phyloP scores from a whole-genome alignment of 1,140 invertebrate species.

The Anoplolepis gracilipes region DNA sequence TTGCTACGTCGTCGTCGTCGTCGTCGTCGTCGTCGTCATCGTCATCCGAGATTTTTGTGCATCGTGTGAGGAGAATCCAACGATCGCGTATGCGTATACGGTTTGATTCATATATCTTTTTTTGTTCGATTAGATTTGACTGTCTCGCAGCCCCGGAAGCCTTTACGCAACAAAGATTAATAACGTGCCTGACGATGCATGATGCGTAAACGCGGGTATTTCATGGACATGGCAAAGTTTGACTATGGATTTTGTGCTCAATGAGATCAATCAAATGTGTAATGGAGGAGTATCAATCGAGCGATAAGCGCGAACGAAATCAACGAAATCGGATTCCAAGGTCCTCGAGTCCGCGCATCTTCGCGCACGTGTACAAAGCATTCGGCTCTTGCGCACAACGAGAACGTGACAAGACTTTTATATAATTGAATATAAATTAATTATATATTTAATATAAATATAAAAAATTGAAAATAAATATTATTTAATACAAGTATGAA shows the following conservation, averaged over 20 bases:
- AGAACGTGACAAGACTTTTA: too few relatives aligned
- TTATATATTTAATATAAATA: too few relatives aligned
- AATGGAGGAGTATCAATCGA: constrained; percentile 13
- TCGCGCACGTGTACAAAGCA: background rate
- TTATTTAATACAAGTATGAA: too few relatives aligned
- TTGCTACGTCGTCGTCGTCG: too few relatives aligned
- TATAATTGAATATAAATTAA: too few relatives aligned
- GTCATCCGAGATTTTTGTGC: background rate
- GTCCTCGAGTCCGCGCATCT: background rate
- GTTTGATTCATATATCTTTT: background rate
- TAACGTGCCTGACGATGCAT: background rate
- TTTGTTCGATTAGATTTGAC: background rate
- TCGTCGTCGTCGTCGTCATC: too few relatives aligned
- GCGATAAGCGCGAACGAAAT: background rate
- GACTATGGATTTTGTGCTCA: background rate
- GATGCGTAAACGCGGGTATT: too few relatives aligned
- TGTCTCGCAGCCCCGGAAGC: background rate
- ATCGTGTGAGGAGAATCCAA: background rate
- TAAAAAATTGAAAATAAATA: too few relatives aligned
- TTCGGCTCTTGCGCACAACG: background rate
- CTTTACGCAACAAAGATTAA: background rate
- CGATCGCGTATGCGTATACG: background rate
- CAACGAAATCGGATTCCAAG: too few relatives aligned
- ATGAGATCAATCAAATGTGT: constrained; percentile 15
- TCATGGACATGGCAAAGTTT: background rate